A percentile compares a stretch with the other conserved stretches of the same genome.
phyloP scores from a whole-genome alignment of 2,888 invertebrate genomes.

The Tinea trinotella region DNA sequence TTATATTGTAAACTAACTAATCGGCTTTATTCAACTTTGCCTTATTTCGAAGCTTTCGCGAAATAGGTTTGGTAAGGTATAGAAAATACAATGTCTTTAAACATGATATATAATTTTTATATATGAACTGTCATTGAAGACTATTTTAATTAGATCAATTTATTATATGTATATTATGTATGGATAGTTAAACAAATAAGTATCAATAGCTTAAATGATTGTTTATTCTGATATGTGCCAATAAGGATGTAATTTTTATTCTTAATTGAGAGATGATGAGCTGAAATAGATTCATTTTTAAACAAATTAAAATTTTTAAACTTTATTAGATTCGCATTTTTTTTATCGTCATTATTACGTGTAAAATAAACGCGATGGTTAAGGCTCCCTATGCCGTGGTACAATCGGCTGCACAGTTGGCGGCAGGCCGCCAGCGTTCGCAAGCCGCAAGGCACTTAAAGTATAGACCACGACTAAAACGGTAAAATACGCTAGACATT shows the following conservation, averaged over 20 bases:
- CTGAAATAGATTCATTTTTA: background rate
- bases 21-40: constrained; percentile 35
- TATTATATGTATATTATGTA: constrained; percentile 31
- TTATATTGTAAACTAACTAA: background rate
- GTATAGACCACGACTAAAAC: too few relatives aligned
- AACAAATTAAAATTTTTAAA: background rate
- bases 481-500: too few relatives aligned
- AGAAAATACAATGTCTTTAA: constrained; percentile 38
- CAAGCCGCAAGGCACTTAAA: too few relatives aligned
- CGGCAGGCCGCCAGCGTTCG: too few relatives aligned
- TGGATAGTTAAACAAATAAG: background rate
- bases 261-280: background rate
- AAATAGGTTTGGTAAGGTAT: constrained; percentile 49
- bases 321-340: too few relatives aligned
- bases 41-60: constrained; percentile 52
- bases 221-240: constrained; percentile 1
- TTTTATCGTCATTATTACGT: too few relatives aligned
- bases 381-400: too few relatives aligned
- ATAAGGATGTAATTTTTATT: background rate
- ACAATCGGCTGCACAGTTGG: too few relatives aligned
- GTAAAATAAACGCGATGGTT: too few relatives aligned
- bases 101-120: constrained; percentile 63
- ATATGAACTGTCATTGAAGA: constrained; percentile 60
- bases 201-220: background rate
- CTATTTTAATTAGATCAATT: constrained; percentile 35